phyloP scores from a whole-genome alignment of 2,888 invertebrate genomes.

The Melanophora roralis region DNA sequence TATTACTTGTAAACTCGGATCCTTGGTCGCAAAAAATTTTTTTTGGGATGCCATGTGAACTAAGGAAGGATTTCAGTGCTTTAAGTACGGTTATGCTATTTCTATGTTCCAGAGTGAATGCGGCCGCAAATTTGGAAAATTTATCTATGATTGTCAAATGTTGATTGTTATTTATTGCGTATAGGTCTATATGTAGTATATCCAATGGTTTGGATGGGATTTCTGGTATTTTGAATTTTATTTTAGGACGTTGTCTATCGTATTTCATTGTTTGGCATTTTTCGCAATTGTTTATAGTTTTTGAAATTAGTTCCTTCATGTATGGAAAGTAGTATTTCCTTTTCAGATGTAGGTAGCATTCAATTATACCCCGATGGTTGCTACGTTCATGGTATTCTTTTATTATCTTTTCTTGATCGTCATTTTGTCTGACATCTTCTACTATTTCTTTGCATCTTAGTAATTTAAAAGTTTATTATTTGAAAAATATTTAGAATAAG shows the following conservation, averaged over 20 bases:
- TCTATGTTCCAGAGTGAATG: slow-evolving; percentile 43
- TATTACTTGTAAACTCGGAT: slow-evolving; percentile 30
- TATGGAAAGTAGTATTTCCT: not conserved
- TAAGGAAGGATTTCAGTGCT: slow-evolving; percentile 49
- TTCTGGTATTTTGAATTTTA: slow-evolving; percentile 45
- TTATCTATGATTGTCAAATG: slow-evolving; percentile 52
- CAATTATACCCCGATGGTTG: not conserved
- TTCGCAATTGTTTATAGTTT: slow-evolving; percentile 59
- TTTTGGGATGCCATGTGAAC: slow-evolving; percentile 48
- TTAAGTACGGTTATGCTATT: slow-evolving; percentile 52
- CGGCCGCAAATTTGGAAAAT: slow-evolving; percentile 54
- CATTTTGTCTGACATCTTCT: not conserved
- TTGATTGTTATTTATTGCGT: slow-evolving; percentile 52
- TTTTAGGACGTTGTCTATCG: slow-evolving; percentile 60
- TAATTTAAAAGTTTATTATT: not conserved
- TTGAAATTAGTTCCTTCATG: slow-evolving; percentile 46
- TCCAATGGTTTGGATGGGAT: slow-evolving; percentile 54
- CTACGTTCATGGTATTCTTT: too few species aligned
- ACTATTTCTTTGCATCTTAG: not conserved
- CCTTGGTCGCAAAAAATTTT: slow-evolving; percentile 56
- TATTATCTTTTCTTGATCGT: not conserved
- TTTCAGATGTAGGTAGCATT: not conserved
- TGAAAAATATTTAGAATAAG: slow-evolving; percentile 32
- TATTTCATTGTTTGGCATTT: slow-evolving; percentile 45
- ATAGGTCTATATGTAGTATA: slow-evolving; percentile 59